Evolutionary conservation across 2,797 vertebrate species (phyloP), one percentile per base, ranked within the genome.

Genomic region (Micrastur ruficollis): DNA sequence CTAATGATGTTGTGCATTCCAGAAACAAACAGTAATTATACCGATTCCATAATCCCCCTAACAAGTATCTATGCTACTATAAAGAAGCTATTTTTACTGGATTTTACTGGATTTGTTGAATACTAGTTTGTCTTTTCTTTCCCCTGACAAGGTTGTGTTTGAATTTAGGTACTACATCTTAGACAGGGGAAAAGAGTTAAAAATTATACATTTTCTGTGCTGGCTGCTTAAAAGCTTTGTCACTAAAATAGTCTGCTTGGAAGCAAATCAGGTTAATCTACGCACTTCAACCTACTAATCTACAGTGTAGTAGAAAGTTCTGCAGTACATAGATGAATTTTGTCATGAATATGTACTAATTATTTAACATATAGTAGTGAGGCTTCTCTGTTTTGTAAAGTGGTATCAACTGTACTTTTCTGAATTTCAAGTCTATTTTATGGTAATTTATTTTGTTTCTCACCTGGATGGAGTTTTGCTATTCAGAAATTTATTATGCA

Each of bases 21-120:
- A 76, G 62, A 96, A 94, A 92, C 38, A 91, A 95, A 93, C 23
- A 78, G 42, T 47, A 83, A 72, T 58, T 70, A 66, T 17, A 71
- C 2, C 2, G 3, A 68, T 83, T 88, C 61, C 31, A n/a, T 47
- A 81, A 31, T 12, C 34, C 11, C 16, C 42, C 55, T 80, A 79
- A 79, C 17, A 78, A 63, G 56, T 26, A 81, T 31, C 36, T 29
- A 13, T 4, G 1, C 12, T 63, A 62, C 20, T 62, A 55, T 12
- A 81, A 83, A 44, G 12, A 52, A 67, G 17, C 2, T 61, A 52
- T n/a, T 90, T 73, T 88, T 55, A 81, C 11, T 53, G 26, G 13
- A 58, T 50, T 72, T 86, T 29, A 81, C 36, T 52, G 23, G 22
- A 78, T 62, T 81, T 93, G 14, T 26, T 40, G 17, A 74, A 56